These are phyloP conservation scores for Bryconaethiops microstoma DNA, from an alignment of 2,797 vertebrate genomes.

Conservation along the genomic window DNA sequence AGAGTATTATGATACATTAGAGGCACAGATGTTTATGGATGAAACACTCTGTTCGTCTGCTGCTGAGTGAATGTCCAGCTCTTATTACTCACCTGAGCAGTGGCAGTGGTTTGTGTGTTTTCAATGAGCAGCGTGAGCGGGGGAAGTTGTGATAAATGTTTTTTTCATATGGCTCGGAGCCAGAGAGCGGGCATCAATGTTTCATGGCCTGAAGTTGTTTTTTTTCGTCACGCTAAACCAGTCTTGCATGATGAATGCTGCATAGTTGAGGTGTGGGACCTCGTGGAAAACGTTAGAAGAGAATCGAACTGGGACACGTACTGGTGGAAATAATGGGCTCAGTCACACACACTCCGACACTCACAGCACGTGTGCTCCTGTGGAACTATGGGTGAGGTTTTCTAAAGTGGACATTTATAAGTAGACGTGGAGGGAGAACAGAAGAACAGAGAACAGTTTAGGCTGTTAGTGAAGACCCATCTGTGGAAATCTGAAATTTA, in stretches of 20 bases:
- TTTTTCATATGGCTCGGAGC: constrained; percentile 53
- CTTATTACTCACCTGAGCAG: constrained; percentile 17
- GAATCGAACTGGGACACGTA: constrained; percentile 18
- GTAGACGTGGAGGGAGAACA: constrained; percentile 48
- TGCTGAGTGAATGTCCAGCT: constrained; percentile 17
- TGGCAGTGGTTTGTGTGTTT: constrained; percentile 12
- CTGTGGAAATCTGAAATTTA: not conserved
- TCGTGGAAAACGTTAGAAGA: not conserved
- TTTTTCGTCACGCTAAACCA: constrained; percentile 31
- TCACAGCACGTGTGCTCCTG: not conserved
- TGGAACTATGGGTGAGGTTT: constrained; percentile 39
- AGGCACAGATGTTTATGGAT: not conserved
- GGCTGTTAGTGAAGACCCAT: not conserved
- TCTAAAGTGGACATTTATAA: constrained; percentile 49
- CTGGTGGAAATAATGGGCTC: constrained; percentile 2
- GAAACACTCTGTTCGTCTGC: constrained; percentile 25
- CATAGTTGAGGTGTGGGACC: not conserved
- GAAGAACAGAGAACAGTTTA: constrained; percentile 45
- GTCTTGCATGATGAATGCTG: constrained; percentile 10
- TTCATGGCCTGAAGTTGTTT: constrained; percentile 59
- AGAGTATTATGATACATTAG: not conserved
- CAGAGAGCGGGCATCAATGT: constrained; percentile 53
- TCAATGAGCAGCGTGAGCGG: not conserved
- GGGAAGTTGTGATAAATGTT: constrained; percentile 45
- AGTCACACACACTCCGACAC: not conserved